Evolutionary conservation across 1,140 invertebrate genomes (phyloP).

Genomic region (Nephotettix cincticeps): DNA sequence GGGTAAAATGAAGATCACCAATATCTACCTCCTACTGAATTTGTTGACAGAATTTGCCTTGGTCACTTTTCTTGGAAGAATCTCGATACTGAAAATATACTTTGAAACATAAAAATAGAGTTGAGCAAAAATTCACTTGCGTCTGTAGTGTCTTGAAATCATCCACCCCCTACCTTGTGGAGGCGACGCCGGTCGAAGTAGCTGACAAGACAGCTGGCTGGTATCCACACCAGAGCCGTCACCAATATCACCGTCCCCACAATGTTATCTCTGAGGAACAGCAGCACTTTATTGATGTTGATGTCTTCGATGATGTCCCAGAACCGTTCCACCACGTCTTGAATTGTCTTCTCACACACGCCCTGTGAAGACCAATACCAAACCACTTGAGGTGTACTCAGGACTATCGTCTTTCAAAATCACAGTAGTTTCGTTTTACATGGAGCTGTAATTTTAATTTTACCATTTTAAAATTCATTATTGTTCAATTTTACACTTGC

Average conservation of each 20-base stretch:
- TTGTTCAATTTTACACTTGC: too few relatives aligned
- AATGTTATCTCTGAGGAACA: constrained; percentile 85
- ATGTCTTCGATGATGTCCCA: constrained; percentile 97
- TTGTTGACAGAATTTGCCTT: too few relatives aligned
- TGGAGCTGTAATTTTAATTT: not conserved
- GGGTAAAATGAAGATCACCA: too few relatives aligned
- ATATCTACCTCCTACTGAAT: too few relatives aligned
- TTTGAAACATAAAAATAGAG: too few relatives aligned
- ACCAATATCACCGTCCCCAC: constrained; percentile 87
- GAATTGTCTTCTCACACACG: constrained; percentile 91
- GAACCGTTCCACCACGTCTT: constrained; percentile 92
- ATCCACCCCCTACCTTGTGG: constrained; percentile 44
- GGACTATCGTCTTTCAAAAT: not conserved
- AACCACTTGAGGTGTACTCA: not conserved
- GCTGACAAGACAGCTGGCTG: constrained; percentile 78
- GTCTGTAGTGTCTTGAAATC: too few relatives aligned
- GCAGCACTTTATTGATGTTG: constrained; percentile 88
- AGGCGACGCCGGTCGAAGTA: constrained; percentile 72
- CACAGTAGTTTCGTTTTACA: not conserved
- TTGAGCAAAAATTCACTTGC: too few relatives aligned
- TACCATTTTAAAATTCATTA: too few relatives aligned
- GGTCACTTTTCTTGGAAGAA: too few relatives aligned
- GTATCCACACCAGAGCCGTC: constrained; percentile 90
- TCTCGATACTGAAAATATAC: too few relatives aligned
- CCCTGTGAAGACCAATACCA: constrained; percentile 58